Percentiles rank a stretch among this genome's conserved stretches.
Conservation (phyloP, 2,797 vertebrate species). For the Acipenser transmontanus region DNA sequence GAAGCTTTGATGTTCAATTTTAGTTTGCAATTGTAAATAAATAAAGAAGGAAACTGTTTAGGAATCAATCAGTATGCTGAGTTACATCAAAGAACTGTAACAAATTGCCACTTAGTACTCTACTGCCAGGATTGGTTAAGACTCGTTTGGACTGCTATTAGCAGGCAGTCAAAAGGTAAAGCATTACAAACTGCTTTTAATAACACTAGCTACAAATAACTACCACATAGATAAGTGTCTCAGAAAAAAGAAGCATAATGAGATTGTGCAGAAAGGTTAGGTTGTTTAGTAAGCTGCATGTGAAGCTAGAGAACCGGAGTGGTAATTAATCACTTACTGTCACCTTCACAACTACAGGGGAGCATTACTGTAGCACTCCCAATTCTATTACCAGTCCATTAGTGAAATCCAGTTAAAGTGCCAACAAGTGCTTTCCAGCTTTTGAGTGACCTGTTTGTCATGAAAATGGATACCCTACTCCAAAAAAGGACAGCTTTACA, state of each 20-base stretch:
- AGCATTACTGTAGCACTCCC: slow-evolving; percentile 20
- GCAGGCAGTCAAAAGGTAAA: neutral
- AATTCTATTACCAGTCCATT: slow-evolving; percentile 42
- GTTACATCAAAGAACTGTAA: neutral
- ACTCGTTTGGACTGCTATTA: neutral
- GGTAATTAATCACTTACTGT: slow-evolving; percentile 40
- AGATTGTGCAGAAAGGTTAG: neutral
- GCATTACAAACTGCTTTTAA: neutral
- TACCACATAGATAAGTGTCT: neutral
- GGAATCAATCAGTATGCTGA: slow-evolving; percentile 30
- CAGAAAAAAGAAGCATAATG: slow-evolving; percentile 1
- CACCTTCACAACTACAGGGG: slow-evolving; percentile 18
- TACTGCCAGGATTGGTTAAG: neutral
- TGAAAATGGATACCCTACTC: neutral
- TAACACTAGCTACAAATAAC: neutral
- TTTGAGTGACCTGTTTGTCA: slow-evolving; percentile 7
- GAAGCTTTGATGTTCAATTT: too few species aligned
- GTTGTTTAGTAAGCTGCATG: slow-evolving; percentile 19
- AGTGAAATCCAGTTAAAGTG: slow-evolving; percentile 30
- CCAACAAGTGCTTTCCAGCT: slow-evolving; percentile 22
- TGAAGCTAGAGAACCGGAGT: slow-evolving; percentile 25
- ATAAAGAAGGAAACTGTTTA: slow-evolving; percentile 39
- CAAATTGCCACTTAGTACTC: neutral
- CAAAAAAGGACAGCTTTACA: slow-evolving; percentile 24
- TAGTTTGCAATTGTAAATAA: neutral